Conservation (phyloP, 2,113 vertebrate species). For the Heterochromis multidens region DNA sequence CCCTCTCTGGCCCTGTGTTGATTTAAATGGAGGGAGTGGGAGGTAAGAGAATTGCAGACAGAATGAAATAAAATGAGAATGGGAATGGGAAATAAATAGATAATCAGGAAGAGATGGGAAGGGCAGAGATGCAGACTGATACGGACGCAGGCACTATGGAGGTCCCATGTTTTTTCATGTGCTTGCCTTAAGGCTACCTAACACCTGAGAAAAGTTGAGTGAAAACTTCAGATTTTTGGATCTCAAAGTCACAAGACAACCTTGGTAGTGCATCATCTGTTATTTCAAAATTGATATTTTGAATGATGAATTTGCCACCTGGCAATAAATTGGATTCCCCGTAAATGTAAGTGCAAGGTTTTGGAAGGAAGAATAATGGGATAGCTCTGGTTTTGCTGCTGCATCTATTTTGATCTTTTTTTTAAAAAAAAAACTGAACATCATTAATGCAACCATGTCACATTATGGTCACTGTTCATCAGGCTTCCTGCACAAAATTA, state of each 20-base stretch:
- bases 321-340: background rate
- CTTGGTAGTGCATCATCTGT: background rate
- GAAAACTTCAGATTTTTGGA: background rate
- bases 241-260: background rate
- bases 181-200: background rate
- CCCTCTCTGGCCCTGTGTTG: slow-evolving; percentile 13
- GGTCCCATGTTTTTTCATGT: background rate
- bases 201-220: background rate
- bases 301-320: background rate
- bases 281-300: background rate
- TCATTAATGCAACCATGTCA: background rate
- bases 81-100: slow-evolving; percentile 19
- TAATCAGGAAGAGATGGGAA: slow-evolving; percentile 15
- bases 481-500: background rate
- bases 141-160: background rate
- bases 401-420: background rate
- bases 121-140: slow-evolving; percentile 8
- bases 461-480: background rate
- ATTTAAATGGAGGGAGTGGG: slow-evolving; percentile 20
- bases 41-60: slow-evolving; percentile 6
- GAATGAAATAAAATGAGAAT: slow-evolving; percentile 15
- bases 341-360: background rate
- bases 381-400: background rate
- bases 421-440: background rate
- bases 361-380: background rate